Evolutionary conservation across 2,113 vertebrate genomes (phyloP).

Genomic region (Siniperca chuatsi): DNA sequence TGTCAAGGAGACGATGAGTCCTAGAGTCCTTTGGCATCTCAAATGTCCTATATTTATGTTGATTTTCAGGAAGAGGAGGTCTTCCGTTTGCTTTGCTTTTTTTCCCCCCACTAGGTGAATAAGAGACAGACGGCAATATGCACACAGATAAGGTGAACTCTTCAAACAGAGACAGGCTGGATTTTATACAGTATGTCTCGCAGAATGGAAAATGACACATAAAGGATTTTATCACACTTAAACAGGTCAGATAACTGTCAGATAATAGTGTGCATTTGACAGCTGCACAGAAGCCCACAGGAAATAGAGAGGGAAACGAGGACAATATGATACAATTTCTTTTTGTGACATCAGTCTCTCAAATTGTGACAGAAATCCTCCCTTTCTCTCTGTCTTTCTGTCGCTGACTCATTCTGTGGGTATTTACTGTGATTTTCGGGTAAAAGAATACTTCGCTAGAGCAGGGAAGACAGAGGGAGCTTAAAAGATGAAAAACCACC

Average conservation of each 20-base stretch:
- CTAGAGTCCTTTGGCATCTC: constrained; percentile 81
- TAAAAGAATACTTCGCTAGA: constrained; percentile 51
- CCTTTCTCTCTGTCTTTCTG: constrained; percentile 60
- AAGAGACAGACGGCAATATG: neutral
- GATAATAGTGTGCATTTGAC: constrained; percentile 54
- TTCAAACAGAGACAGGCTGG: neutral
- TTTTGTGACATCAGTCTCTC: constrained; percentile 65
- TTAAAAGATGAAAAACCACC: constrained; percentile 44
- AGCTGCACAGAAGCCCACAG: constrained; percentile 34
- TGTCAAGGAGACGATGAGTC: constrained; percentile 84
- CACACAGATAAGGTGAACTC: constrained; percentile 8
- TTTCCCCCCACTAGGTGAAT: neutral
- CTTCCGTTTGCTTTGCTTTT: constrained; percentile 26
- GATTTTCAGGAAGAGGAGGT: constrained; percentile 49
- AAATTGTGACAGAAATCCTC: constrained; percentile 69
- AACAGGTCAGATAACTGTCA: constrained; percentile 64
- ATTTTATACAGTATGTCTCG: neutral
- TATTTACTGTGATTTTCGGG: constrained; percentile 52
- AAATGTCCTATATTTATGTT: constrained; percentile 77
- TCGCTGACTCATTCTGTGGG: constrained; percentile 73
- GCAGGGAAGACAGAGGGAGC: constrained; percentile 39
- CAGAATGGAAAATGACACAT: neutral
- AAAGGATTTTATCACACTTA: constrained; percentile 33
- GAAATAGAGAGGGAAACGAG: constrained; percentile 23
- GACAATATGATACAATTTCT: constrained; percentile 50